Conservation (phyloP, 1,140 invertebrate species). For the Drosophila kohkoa region DNA sequence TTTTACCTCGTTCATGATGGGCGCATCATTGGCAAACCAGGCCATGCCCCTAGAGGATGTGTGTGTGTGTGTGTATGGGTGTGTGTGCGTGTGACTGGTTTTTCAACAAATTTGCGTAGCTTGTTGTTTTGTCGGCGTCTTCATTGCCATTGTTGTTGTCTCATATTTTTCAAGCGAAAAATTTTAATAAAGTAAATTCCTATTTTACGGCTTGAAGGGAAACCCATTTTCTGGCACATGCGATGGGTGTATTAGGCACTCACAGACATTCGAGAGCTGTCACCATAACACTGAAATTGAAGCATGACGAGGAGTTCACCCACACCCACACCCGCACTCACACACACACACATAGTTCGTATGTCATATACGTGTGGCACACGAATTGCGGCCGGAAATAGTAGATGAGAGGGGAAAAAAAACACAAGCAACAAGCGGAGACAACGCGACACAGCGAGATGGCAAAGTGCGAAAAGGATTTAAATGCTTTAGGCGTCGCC, state of each 20-base stretch:
- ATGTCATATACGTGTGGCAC: conserved; percentile 65
- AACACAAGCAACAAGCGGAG: conserved; percentile 67
- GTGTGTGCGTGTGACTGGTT: conserved; percentile 15
- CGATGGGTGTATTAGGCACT: background rate
- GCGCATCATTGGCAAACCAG: conserved; percentile 48
- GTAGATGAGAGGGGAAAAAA: conserved; percentile 43
- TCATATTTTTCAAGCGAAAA: conserved; percentile 82
- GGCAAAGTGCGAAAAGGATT: conserved; percentile 79
- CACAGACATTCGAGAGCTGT: background rate
- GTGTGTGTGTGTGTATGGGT: conserved; percentile 17
- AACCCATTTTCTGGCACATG: conserved; percentile 5
- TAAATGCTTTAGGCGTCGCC: conserved; percentile 79
- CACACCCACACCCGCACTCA: background rate
- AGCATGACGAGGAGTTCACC: conserved; percentile 48
- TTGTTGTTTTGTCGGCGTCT: conserved; percentile 44
- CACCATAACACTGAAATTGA: conserved; percentile 46
- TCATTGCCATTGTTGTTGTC: conserved; percentile 65
- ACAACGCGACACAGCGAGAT: conserved; percentile 14
- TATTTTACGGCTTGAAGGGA: conserved; percentile 67
- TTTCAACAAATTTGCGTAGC: conserved; percentile 61
- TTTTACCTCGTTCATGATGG: conserved; percentile 76
- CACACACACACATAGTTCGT: conserved; percentile 43
- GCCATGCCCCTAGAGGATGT: background rate
- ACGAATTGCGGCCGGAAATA: conserved; percentile 51
- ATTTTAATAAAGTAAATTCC: conserved; percentile 83